These are phyloP conservation scores for Pyrgus malvae DNA, from an alignment of 2,888 invertebrate species.

Conservation along the genomic window DNA sequence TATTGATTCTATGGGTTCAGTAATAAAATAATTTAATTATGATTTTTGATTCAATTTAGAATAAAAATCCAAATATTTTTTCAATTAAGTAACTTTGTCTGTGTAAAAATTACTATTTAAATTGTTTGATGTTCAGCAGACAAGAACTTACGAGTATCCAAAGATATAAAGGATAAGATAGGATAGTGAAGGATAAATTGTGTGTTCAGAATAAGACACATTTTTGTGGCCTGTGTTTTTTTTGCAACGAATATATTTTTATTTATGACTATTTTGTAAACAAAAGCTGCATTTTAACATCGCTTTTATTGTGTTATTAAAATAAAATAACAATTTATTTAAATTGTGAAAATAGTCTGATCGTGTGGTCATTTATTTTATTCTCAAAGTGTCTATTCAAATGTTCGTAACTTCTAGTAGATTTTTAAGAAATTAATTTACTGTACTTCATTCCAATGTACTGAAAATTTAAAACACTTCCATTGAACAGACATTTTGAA, in stretches of 20 bases:
- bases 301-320: constrained; percentile 42
- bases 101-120: constrained; percentile 55
- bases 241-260: constrained; percentile 11
- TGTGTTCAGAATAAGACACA: background rate
- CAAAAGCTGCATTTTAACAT: constrained; percentile 39
- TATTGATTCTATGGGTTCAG: no score
- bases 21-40: no score
- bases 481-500: constrained; percentile 12
- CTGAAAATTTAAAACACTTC: background rate
- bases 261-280: background rate
- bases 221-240: constrained; percentile 45
- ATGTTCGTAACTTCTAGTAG: no score
- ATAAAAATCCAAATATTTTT: constrained; percentile 15
- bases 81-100: constrained; percentile 39
- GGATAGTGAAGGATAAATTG: constrained; percentile 35
- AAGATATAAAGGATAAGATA: constrained; percentile 27
- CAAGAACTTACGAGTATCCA: constrained; percentile 27
- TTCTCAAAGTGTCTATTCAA: constrained; percentile 10
- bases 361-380: constrained; percentile 2
- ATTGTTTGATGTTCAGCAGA: constrained; percentile 41
- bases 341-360: constrained; percentile 48
- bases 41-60: no score
- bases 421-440: background rate
- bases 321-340: constrained; percentile 38
- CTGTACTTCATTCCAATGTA: constrained; percentile 7